phyloP scores from a whole-genome alignment of 2,113 vertebrate genomes.

The Sclerurus mexicanus region DNA sequence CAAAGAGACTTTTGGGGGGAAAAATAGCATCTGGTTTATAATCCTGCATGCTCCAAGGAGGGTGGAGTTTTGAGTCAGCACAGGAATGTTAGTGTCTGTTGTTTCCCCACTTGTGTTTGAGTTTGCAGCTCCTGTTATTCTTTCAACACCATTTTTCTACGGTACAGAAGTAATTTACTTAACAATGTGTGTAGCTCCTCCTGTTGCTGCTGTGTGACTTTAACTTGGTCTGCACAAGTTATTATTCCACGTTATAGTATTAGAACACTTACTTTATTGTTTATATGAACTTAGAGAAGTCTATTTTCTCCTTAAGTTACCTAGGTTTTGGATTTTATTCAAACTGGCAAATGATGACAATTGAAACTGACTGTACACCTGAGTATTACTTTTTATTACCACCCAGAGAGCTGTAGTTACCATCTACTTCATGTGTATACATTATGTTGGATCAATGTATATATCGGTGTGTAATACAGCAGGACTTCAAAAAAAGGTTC shows the following conservation, averaged over 20 bases:
- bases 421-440: background rate
- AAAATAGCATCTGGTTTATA: slow-evolving; percentile 18
- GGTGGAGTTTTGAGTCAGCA: slow-evolving; percentile 14
- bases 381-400: background rate
- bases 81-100: background rate
- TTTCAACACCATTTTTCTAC: background rate
- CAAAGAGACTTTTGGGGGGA: background rate
- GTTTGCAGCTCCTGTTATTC: background rate
- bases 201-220: background rate
- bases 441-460: rapidly evolving
- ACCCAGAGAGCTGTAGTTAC: background rate
- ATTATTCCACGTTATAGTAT: background rate
- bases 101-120: background rate
- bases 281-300: background rate
- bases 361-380: background rate
- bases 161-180: background rate
- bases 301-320: background rate
- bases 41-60: background rate
- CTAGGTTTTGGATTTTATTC: background rate
- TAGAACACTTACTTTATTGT: background rate
- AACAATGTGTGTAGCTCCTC: background rate
- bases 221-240: background rate
- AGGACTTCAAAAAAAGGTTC: background rate
- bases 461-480: background rate
- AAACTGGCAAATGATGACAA: background rate